Percentiles rank a stretch among this genome's conserved stretches.
Conservation (phyloP, 2,888 invertebrate genomes). For the Caenorhabditis sulstoni region DNA sequence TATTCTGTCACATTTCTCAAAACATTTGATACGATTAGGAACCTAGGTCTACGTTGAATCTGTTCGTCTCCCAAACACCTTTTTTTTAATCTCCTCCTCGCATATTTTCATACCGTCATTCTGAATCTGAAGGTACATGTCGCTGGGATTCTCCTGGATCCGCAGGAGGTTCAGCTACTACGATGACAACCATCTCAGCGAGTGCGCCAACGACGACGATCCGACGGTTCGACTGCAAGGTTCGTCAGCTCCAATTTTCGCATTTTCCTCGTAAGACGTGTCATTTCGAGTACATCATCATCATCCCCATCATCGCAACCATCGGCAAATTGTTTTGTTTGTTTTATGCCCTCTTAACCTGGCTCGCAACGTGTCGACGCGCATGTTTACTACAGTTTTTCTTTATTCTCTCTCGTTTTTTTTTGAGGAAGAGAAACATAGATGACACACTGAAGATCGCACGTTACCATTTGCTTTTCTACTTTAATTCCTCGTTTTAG, state of each 20-base stretch:
- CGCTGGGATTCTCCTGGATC: conserved; percentile 57
- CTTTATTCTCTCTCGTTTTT: conserved; percentile 24
- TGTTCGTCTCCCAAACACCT: background rate
- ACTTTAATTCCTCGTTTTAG: conserved; percentile 28
- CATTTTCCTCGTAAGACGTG: conserved; percentile 19
- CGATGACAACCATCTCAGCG: conserved; percentile 44
- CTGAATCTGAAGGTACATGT: conserved; percentile 46
- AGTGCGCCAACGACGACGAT: conserved; percentile 54
- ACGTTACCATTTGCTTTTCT: conserved; percentile 36
- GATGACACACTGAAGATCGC: conserved; percentile 36
- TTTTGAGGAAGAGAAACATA: conserved; percentile 3
- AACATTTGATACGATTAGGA: conserved; percentile 36
- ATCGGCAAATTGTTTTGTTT: conserved; percentile 47
- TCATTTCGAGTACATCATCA: too few relatives aligned
- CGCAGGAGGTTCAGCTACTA: conserved; percentile 59
- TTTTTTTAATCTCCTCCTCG: background rate
- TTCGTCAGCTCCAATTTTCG: conserved; percentile 31
- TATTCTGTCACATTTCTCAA: conserved; percentile 9
- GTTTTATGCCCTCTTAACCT: conserved; percentile 55
- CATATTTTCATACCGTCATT: background rate
- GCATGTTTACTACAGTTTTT: conserved; percentile 53
- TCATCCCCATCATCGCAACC: conserved; percentile 32
- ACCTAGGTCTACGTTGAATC: conserved; percentile 2
- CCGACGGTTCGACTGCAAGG: conserved; percentile 55
- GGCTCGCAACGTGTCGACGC: conserved; percentile 44